Evolutionary conservation across 1,140 invertebrate genomes (phyloP).

Genomic region (Brachionus manjavacas): DNA sequence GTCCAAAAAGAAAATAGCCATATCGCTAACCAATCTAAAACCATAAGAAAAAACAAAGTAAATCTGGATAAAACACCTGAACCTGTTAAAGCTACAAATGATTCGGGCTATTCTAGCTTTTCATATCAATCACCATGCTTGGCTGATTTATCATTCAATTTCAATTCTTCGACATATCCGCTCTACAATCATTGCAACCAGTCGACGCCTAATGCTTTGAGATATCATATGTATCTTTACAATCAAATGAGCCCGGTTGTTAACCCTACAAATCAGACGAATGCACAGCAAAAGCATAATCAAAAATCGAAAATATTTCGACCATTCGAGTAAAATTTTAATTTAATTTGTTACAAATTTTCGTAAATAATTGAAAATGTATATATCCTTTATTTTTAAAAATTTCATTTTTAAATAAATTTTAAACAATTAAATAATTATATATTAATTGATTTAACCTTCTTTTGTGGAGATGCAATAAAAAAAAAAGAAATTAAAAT

Average conservation of each 20-base stretch:
- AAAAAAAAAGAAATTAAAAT: too few species aligned
- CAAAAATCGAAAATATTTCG: neutral
- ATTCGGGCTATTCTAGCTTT: slow-evolving; percentile 7
- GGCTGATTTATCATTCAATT: too few species aligned
- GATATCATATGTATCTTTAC: neutral
- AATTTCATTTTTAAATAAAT: too few species aligned
- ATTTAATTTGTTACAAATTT: neutral
- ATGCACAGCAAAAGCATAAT: neutral
- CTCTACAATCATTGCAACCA: neutral
- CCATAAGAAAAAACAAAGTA: neutral
- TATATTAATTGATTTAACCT: too few species aligned
- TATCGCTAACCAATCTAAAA: neutral
- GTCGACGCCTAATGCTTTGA: neutral
- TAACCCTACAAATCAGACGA: neutral
- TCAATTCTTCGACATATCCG: neutral
- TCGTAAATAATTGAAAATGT: neutral
- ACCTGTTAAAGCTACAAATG: neutral
- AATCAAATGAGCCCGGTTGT: neutral
- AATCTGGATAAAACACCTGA: neutral
- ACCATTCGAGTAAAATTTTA: neutral
- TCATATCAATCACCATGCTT: neutral
- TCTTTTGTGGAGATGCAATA: too few species aligned
- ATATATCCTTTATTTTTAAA: too few species aligned
- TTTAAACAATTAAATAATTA: too few species aligned
- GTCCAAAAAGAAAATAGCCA: slow-evolving; percentile 23